Evolutionary conservation across 2,797 vertebrate species (phyloP).

Genomic region (Tiaroga cobitis): DNA sequence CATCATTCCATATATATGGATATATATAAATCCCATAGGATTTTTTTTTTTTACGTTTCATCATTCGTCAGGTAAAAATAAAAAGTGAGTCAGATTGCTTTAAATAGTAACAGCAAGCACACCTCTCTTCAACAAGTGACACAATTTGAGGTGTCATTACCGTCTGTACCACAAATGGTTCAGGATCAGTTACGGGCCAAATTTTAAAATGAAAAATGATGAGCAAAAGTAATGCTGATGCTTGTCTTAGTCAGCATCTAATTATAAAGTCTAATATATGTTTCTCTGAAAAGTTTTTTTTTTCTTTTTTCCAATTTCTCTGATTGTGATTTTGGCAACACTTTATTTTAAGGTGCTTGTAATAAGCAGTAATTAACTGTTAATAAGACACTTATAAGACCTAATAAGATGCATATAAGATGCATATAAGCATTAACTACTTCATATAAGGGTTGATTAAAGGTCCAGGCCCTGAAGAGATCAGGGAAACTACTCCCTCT

Average conservation of each 20-base stretch:
- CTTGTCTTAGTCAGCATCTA: not conserved
- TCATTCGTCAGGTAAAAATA: not conserved
- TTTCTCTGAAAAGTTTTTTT: not conserved
- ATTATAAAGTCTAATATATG: slow-evolving; percentile 9
- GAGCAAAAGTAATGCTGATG: not conserved
- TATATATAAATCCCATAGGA: too few species aligned
- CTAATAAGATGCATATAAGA: too few species aligned
- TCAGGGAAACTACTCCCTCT: too few species aligned
- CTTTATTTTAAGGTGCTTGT: too few species aligned
- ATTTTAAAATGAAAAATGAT: not conserved
- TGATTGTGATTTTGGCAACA: too few species aligned
- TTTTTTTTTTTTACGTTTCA: not conserved
- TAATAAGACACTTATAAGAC: too few species aligned
- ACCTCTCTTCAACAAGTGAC: not conserved
- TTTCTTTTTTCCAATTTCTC: not conserved
- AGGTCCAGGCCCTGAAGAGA: too few species aligned
- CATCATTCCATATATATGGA: not conserved
- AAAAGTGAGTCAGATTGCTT: not conserved
- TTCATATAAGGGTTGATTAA: too few species aligned
- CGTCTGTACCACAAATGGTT: not conserved
- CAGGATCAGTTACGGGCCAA: not conserved
- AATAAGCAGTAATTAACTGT: too few species aligned
- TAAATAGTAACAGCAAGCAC: not conserved
- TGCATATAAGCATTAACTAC: too few species aligned
- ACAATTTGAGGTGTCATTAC: not conserved